These are phyloP conservation scores for Chaitophorus viminalis DNA, from an alignment of 2,888 invertebrate genomes.

Conservation along the genomic window DNA sequence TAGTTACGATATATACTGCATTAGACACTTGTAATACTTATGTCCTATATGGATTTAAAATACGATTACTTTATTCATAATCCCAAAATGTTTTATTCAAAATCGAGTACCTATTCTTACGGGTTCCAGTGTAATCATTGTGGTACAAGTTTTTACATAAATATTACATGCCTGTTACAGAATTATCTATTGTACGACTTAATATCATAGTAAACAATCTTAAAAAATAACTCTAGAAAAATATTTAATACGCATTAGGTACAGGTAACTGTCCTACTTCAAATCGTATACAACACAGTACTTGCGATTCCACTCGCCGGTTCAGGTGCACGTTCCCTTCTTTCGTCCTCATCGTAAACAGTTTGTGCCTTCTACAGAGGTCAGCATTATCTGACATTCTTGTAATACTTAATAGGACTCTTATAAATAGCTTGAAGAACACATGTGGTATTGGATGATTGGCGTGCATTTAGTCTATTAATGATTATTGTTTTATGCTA, in stretches of 20 bases:
- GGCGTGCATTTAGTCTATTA: not conserved
- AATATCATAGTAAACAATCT: not conserved
- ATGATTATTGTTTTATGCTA: not conserved
- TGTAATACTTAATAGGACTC: too few species aligned
- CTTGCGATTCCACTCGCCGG: not conserved
- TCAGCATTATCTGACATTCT: not conserved
- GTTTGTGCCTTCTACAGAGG: not conserved
- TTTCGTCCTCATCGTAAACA: not conserved
- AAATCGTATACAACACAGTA: not conserved
- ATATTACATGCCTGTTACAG: not conserved
- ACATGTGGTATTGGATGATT: not conserved
- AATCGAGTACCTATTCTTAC: not conserved
- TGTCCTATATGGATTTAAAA: not conserved
- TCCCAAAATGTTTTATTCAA: not conserved
- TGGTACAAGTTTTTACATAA: not conserved
- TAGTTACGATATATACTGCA: not conserved
- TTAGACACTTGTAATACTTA: too few species aligned
- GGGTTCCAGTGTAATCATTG: not conserved
- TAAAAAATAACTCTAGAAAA: not conserved
- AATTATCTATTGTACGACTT: not conserved
- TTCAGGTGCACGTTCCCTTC: slow-evolving; percentile 10
- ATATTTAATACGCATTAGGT: not conserved
- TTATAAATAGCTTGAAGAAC: not conserved
- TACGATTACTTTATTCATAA: not conserved
- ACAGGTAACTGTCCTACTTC: not conserved